These are phyloP conservation scores for Jaculus jaculus DNA, from an alignment of 2,113 vertebrate species.

Conservation along the genomic window DNA sequence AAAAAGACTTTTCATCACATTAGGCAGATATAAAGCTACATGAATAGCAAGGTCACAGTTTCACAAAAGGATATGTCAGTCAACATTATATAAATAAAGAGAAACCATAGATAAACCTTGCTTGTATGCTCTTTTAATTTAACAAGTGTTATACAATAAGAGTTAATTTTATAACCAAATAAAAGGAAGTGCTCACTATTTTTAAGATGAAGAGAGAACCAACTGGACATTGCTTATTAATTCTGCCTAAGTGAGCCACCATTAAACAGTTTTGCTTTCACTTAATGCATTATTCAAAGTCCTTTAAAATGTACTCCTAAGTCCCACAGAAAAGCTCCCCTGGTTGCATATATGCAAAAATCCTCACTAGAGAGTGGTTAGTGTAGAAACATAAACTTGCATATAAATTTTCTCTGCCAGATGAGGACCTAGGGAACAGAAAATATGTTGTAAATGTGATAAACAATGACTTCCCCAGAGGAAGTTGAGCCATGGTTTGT, in stretches of 20 bases:
- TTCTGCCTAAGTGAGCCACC: constrained; percentile 39
- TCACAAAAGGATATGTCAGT: background rate
- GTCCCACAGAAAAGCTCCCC: background rate
- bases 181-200: constrained; percentile 43
- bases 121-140: constrained; percentile 16
- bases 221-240: constrained; percentile 10
- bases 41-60: background rate
- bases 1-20: background rate
- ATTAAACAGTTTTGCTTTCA: constrained; percentile 42
- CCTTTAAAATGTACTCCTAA: constrained; percentile 50
- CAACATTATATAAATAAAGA: background rate
- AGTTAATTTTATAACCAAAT: background rate
- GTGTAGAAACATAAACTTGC: background rate
- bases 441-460: background rate
- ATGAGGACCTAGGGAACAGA: background rate
- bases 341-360: constrained; percentile 31
- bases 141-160: constrained; percentile 18
- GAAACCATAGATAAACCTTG: constrained; percentile 25
- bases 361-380: background rate
- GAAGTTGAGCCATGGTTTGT: constrained; percentile 41
- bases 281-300: constrained; percentile 53
- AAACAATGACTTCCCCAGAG: constrained; percentile 15
- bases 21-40: background rate
- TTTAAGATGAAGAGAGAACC: background rate
- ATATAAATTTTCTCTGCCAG: constrained; percentile 11